These are phyloP conservation scores for Drosophila pectinifera DNA, from an alignment of 1,140 invertebrate species.

Conservation along the genomic window DNA sequence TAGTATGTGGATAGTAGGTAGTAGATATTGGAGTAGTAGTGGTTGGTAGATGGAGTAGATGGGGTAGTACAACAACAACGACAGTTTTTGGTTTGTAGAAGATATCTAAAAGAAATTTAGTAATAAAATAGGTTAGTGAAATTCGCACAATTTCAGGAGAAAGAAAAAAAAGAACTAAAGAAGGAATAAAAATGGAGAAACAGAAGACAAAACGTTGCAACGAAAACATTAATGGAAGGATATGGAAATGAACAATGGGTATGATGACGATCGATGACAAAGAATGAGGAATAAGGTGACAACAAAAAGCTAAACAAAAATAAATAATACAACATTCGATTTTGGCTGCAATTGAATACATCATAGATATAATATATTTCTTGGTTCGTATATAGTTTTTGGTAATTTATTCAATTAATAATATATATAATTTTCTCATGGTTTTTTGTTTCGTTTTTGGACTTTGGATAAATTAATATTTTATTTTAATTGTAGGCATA, in stretches of 20 bases:
- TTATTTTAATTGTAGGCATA: constrained; percentile 10
- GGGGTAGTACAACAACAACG: constrained; percentile 52
- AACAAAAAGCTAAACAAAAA: constrained; percentile 23
- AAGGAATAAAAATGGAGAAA: constrained; percentile 5
- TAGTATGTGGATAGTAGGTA: constrained; percentile 71
- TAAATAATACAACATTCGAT: constrained; percentile 56
- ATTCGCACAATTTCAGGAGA: constrained; percentile 56
- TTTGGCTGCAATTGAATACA: constrained; percentile 42
- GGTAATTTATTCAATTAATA: constrained; percentile 71
- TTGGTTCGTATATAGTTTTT: constrained; percentile 34
- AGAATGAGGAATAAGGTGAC: neutral
- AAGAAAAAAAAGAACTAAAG: constrained; percentile 20
- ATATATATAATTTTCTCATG: constrained; percentile 55
- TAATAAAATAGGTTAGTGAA: constrained; percentile 84
- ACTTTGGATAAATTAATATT: constrained; percentile 45
- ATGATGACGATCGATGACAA: constrained; percentile 6
- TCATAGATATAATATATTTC: constrained; percentile 51
- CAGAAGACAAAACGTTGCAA: constrained; percentile 22
- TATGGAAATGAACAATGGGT: constrained; percentile 16
- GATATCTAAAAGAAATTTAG: constrained; percentile 84
- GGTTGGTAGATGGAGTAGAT: constrained; percentile 67
- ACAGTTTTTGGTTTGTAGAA: constrained; percentile 48
- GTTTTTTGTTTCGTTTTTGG: constrained; percentile 28
- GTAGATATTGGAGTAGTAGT: constrained; percentile 61
- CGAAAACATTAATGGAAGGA: constrained; percentile 19